Conservation (phyloP, 2,888 invertebrate species). For the Papilio protenor region DNA sequence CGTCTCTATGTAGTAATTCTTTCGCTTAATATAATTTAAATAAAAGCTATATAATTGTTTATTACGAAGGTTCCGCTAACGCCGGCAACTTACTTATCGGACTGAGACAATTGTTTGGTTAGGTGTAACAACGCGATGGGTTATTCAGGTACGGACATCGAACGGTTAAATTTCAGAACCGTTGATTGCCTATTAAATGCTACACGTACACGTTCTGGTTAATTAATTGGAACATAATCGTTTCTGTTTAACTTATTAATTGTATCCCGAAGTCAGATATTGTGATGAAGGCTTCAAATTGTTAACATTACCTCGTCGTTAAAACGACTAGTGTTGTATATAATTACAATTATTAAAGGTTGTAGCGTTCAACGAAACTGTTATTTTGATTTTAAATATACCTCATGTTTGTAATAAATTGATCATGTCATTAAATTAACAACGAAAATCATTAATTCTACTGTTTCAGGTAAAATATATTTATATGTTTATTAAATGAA, state of each 20-base stretch:
- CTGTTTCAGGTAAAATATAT: not conserved
- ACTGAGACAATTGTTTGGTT: conserved; percentile 76
- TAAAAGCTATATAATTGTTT: conserved; percentile 22
- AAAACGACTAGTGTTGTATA: conserved; percentile 11
- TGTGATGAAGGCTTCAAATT: conserved; percentile 1
- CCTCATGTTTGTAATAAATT: conserved; percentile 13
- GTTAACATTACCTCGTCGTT: conserved; percentile 18
- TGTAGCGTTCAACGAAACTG: not conserved
- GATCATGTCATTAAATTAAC: conserved; percentile 3
- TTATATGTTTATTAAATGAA: not conserved
- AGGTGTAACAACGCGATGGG: conserved; percentile 65
- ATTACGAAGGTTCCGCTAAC: conserved; percentile 56
- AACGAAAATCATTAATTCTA: not conserved
- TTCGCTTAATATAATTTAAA: not conserved
- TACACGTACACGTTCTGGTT: conserved; percentile 65
- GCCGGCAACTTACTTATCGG: conserved; percentile 75
- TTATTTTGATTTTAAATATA: conserved; percentile 12
- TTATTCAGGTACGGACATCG: conserved; percentile 56
- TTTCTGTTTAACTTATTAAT: conserved; percentile 42
- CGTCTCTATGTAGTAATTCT: not conserved
- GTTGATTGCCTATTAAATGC: conserved; percentile 74
- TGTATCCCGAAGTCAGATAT: conserved; percentile 22
- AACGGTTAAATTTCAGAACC: conserved; percentile 64
- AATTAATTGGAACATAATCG: conserved; percentile 67
- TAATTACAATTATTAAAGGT: conserved; percentile 15